Base-by-base conservation (phyloP, 2,797 vertebrate species). In the Echiichthys vipera region DNA sequence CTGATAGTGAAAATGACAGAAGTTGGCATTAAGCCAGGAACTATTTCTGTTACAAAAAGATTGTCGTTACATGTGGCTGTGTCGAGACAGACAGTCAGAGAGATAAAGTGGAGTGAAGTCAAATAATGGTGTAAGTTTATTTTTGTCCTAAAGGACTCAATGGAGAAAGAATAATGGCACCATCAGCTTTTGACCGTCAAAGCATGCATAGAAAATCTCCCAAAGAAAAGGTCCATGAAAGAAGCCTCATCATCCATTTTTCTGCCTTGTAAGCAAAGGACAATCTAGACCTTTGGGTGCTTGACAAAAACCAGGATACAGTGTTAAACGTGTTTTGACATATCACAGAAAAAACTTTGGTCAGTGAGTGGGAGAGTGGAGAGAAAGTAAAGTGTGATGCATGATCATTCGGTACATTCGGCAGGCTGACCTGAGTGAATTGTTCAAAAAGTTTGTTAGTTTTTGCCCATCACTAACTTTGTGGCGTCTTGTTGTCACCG, bases 281-380 rank as follows among this genome's bases (percentile, higher is more conserved):
- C 53, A 58, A 72, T 54, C 58, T 36, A 63, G 46, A 74, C 50
- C 53, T 49, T 47, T 59, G 62, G 59, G 25, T 74, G 49, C 47
- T 53, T 43, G 30, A 25, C 61, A 56, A 71, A 74, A 14, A 57
- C 18, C 17, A 42, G 29, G 46, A 72, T 43, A 70, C 25, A 37
- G 25, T 30, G 32, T n/a, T n/a, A n/a, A n/a, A n/a, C n/a, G n/a
- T n/a, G n/a, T n/a, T n/a, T n/a, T n/a, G n/a, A n/a, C n/a, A n/a
- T n/a, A n/a, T n/a, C n/a, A n/a, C n/a, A n/a, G n/a, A n/a, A 5
- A 29, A 39, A 54, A 18, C 1, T 22, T 7, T 0, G 5, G 3
- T 46, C 9, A 65, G 37, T 18, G 24, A 24, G 39, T 17, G 29
- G 29, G 30, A 34, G 37, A 27, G 15, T 29, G 9, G 9, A 50